Evolutionary conservation across 2,113 vertebrate species (phyloP).

Genomic region (Microcebus jonahi): DNA sequence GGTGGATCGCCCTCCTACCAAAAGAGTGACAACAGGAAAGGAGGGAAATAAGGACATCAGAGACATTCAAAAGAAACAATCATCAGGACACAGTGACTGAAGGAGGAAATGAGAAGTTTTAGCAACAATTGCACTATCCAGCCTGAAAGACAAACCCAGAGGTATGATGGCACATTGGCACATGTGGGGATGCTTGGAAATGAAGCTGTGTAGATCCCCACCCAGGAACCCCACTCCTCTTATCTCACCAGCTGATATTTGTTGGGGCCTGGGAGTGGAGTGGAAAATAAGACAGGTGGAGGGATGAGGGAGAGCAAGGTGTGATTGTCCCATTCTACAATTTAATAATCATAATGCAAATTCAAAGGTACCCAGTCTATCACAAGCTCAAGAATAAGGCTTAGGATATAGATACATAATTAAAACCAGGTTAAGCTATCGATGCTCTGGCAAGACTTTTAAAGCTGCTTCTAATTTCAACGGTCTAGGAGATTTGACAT

Average conservation of each 20-base stretch:
- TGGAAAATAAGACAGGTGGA: background rate
- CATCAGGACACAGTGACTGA: background rate
- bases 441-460: background rate
- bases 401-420: background rate
- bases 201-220: no score
- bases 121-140: no score
- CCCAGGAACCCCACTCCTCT: background rate
- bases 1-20: background rate
- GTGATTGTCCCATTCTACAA: background rate
- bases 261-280: background rate
- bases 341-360: background rate
- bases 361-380: background rate
- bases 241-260: background rate
- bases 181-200: no score
- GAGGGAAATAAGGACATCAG: background rate
- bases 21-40: background rate
- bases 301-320: background rate
- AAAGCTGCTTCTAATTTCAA: background rate
- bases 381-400: background rate
- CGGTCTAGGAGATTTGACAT: background rate
- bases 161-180: accelerated
- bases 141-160: background rate
- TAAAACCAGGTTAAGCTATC: background rate
- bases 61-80: background rate
- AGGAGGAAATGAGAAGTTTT: background rate